These are phyloP conservation scores for Oreochromis tanganicae DNA, from an alignment of 2,113 vertebrate species.

Conservation along the genomic window DNA sequence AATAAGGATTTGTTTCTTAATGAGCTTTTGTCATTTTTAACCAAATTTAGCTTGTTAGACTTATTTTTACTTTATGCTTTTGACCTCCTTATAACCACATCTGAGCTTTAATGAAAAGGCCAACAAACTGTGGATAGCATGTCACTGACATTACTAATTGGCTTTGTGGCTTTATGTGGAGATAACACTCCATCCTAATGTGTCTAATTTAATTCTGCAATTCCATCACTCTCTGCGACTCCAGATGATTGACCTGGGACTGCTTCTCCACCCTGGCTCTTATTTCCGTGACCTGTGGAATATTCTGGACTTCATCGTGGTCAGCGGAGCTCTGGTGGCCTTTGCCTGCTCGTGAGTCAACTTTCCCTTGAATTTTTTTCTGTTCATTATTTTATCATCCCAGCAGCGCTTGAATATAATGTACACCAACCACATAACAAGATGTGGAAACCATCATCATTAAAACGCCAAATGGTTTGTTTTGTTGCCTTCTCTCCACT, in stretches of 20 bases:
- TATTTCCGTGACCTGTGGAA: constrained; percentile 85
- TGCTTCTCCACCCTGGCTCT: constrained; percentile 74
- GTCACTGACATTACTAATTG: not conserved
- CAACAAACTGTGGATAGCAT: not conserved
- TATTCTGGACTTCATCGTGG: constrained; percentile 97
- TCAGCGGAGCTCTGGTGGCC: constrained; percentile 96
- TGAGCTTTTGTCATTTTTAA: not conserved
- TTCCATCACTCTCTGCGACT: not conserved
- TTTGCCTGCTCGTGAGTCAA: constrained; percentile 97
- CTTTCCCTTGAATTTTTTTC: not conserved
- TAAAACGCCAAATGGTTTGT: not conserved
- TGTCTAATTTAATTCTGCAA: not conserved
- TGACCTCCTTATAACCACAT: not conserved
- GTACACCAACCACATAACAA: not conserved
- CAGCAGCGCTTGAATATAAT: not conserved
- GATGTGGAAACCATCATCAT: not conserved
- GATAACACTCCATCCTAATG: not conserved
- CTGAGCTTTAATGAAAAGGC: not conserved
- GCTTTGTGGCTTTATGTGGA: not conserved
- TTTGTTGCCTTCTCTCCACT: not conserved
- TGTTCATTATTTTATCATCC: not conserved
- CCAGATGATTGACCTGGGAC: constrained; percentile 78
- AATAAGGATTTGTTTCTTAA: not conserved
- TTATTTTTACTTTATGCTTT: not conserved
- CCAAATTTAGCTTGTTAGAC: not conserved